A percentile compares a stretch with the other conserved stretches of the same genome.
Conservation (phyloP, 2,888 invertebrate species). For the Galerucella nymphaeae region DNA sequence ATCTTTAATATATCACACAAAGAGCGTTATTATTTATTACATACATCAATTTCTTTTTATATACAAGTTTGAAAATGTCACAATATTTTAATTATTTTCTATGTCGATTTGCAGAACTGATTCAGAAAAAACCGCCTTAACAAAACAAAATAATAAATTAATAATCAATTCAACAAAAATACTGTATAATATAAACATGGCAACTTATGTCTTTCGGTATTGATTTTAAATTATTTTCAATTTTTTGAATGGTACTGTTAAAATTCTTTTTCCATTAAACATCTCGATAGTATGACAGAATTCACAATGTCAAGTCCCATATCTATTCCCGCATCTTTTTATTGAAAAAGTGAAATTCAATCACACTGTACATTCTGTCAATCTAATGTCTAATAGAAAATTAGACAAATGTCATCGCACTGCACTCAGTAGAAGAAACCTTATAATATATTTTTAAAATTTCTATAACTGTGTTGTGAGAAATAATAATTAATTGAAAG, state of each 20-base stretch:
- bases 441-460: too few relatives aligned
- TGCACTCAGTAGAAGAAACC: too few relatives aligned
- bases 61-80: slow-evolving; percentile 61
- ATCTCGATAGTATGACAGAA: too few relatives aligned
- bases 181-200: slow-evolving; percentile 48
- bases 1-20: slow-evolving; percentile 66
- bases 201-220: slow-evolving; percentile 43
- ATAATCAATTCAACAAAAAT: slow-evolving; percentile 45
- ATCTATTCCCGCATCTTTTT: too few relatives aligned
- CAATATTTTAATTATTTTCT: slow-evolving; percentile 50
- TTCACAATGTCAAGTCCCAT: too few relatives aligned
- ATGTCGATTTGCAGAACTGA: slow-evolving; percentile 54
- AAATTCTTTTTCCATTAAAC: too few relatives aligned
- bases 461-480: too few relatives aligned
- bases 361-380: too few relatives aligned
- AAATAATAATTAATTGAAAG: neutral
- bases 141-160: slow-evolving; percentile 46
- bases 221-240: slow-evolving; percentile 16
- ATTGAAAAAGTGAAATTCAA: too few relatives aligned
- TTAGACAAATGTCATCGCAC: too few relatives aligned
- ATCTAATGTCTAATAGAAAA: too few relatives aligned
- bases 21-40: slow-evolving; percentile 61
- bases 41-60: slow-evolving; percentile 65
- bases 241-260: neutral
- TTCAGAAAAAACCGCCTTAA: slow-evolving; percentile 40